phyloP scores from a whole-genome alignment of 2,113 vertebrate species.

The Tachysurus vachellii region DNA sequence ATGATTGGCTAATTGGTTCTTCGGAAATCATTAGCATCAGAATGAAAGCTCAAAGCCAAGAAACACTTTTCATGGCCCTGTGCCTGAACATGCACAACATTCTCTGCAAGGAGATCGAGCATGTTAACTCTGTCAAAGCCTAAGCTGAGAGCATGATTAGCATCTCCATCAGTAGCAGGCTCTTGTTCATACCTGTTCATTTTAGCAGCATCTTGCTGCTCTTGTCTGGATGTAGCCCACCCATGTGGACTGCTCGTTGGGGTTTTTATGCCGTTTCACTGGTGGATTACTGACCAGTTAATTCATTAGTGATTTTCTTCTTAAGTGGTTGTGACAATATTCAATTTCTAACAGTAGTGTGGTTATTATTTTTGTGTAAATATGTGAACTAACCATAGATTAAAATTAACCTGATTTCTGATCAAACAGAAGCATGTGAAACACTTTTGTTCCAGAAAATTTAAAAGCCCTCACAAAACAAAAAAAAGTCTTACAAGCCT shows the following conservation, averaged over 20 bases:
- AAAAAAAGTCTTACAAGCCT: background rate
- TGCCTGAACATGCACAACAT: background rate
- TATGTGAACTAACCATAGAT: background rate
- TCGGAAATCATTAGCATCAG: slow-evolving; percentile 11
- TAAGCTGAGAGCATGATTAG: background rate
- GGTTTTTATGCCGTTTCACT: background rate
- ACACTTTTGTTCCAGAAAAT: background rate
- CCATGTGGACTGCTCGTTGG: background rate
- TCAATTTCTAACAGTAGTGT: background rate
- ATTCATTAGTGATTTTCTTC: background rate
- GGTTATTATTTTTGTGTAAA: background rate
- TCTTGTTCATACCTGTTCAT: slow-evolving; percentile 14
- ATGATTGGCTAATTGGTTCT: background rate
- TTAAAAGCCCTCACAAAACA: background rate
- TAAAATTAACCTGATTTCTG: background rate
- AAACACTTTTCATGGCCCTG: background rate
- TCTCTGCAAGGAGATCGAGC: slow-evolving; percentile 4
- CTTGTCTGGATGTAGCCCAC: background rate
- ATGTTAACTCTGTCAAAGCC: background rate
- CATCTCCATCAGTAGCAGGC: background rate
- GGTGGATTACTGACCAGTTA: no score
- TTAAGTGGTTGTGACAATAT: background rate
- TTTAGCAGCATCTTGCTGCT: background rate
- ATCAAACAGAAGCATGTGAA: background rate
- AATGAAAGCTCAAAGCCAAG: background rate